These are phyloP conservation scores for Gallirallus australis DNA, from an alignment of 2,797 vertebrate genomes.

Conservation along the genomic window DNA sequence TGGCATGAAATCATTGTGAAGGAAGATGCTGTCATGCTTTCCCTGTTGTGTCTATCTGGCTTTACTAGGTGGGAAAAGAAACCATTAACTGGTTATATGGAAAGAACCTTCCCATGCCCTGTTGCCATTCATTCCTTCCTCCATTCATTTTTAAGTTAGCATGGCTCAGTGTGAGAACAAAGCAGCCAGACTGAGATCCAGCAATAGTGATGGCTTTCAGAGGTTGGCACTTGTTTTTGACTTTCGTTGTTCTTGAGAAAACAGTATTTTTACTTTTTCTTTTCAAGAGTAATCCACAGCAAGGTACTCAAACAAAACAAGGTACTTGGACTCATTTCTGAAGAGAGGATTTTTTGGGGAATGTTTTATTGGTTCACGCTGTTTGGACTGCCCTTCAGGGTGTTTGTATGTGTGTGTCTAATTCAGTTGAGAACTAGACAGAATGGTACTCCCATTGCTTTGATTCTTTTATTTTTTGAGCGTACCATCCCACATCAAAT, in stretches of 20 bases:
- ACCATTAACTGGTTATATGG: neutral
- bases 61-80: neutral
- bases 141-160: neutral
- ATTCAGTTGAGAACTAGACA: neutral
- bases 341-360: neutral
- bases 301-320: neutral
- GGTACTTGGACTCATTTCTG: neutral
- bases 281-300: neutral
- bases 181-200: neutral
- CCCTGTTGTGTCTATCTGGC: neutral
- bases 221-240: neutral
- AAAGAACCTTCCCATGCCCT: neutral
- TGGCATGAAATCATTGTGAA: neutral
- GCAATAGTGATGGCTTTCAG: neutral
- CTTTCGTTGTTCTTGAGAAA: neutral
- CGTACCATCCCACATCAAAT: neutral
- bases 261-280: neutral
- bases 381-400: neutral
- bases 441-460: neutral
- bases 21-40: neutral
- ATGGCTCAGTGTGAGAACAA: neutral
- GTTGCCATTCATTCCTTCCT: neutral
- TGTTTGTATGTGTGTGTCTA: neutral
- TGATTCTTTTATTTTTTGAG: neutral
- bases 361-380: neutral